Evolutionary conservation across 2,113 vertebrate species (phyloP).

Genomic region (Leptobrachium ailaonicum): DNA sequence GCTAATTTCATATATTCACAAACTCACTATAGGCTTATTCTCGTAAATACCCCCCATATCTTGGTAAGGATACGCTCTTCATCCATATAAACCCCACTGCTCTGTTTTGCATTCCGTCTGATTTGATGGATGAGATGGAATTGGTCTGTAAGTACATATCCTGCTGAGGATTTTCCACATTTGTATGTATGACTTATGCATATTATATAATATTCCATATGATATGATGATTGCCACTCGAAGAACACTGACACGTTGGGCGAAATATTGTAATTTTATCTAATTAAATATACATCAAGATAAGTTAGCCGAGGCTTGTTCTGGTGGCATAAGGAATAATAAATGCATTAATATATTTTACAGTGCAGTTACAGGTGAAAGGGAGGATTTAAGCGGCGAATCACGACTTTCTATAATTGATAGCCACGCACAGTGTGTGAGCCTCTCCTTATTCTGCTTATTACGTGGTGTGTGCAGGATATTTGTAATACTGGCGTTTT

Average conservation of each 20-base stretch:
- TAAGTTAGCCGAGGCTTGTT: neutral
- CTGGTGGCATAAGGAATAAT: conserved; percentile 16
- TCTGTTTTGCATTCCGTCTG: too few relatives aligned
- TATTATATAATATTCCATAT: too few relatives aligned
- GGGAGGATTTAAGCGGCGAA: neutral
- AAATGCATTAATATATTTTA: conserved; percentile 8
- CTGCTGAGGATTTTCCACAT: too few relatives aligned
- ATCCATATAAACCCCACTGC: too few relatives aligned
- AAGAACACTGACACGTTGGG: neutral
- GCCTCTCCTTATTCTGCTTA: conserved; percentile 13
- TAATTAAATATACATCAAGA: conserved; percentile 10
- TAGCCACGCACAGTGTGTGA: conserved; percentile 18
- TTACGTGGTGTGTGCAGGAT: neutral
- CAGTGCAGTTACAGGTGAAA: neutral
- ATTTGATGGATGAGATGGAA: too few relatives aligned
- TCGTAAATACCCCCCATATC: too few relatives aligned
- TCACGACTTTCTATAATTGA: neutral
- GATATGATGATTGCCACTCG: too few relatives aligned
- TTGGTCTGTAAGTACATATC: too few relatives aligned
- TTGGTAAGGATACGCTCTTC: too few relatives aligned
- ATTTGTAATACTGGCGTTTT: conserved; percentile 26
- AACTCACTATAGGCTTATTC: too few relatives aligned
- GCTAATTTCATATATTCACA: too few relatives aligned
- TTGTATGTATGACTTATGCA: too few relatives aligned
- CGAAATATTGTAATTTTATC: neutral